Evolutionary conservation across 2,797 vertebrate species (phyloP).

Genomic region (Lithobates sylvaticus): DNA sequence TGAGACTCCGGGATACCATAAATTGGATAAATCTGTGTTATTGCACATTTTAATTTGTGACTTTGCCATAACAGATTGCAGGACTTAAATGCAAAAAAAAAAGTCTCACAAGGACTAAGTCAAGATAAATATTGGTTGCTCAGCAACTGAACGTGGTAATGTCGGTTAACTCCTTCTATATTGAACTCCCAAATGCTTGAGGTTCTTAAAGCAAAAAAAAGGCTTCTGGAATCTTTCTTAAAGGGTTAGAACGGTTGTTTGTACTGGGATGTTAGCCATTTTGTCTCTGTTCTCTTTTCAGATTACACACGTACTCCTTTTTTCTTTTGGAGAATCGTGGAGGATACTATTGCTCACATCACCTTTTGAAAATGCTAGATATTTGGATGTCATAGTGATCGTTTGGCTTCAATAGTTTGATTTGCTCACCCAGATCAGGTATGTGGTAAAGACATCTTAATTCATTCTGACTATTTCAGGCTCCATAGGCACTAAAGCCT

Average conservation of each 20-base stretch:
- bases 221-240: not conserved
- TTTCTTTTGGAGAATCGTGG: no score
- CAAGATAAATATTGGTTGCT: slow-evolving; percentile 38
- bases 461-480: no score
- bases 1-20: not conserved
- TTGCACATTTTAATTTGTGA: slow-evolving; percentile 24
- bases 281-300: not conserved
- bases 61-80: slow-evolving; percentile 16
- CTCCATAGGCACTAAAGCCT: no score
- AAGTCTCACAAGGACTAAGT: slow-evolving; percentile 14
- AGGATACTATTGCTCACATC: no score
- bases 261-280: not conserved
- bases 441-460: no score
- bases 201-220: not conserved
- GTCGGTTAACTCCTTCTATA: slow-evolving; percentile 10
- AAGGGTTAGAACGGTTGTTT: not conserved
- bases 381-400: no score
- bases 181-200: not conserved
- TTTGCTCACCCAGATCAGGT: no score
- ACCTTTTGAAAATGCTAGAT: no score
- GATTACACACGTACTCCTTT: no score
- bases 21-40: slow-evolving; percentile 4
- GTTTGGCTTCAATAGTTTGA: no score
- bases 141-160: slow-evolving; percentile 22
- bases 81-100: slow-evolving; percentile 32